Base-by-base conservation (phyloP, 1,140 invertebrate species). In the Drosophila kohkoa region DNA sequence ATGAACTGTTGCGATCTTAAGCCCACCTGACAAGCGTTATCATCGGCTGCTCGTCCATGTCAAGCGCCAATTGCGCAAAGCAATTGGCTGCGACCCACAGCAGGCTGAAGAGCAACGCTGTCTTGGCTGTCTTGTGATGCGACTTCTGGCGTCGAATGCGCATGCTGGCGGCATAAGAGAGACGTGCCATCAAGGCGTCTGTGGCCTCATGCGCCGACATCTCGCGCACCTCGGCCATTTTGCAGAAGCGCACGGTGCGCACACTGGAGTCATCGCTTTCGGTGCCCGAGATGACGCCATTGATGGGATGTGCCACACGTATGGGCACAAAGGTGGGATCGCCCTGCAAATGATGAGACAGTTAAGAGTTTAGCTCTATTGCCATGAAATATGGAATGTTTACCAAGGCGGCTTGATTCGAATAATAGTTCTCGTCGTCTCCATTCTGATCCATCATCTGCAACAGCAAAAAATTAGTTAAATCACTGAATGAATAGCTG, bases 271-370 rank as follows among this genome's bases (percentile, higher is more conserved):
- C 97, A 93, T 97, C 96, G 80, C 96, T 97, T 91, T 98, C 97
- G 45, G 96, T 96, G 35, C 96, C 96, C 59, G 96, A 97, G 32
- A 95, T 94, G 45, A 54, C 71, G 32, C 68, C 79, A 28, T 62
- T 81, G 48, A 59, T n/a, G 45, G 15, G 48, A 59, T 89, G 75
- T 28, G 95, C 94, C 62, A 95, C 95, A 93, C 97, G 96, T 55
- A 98, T 95, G 58, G 97, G 97, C 65, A 98, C 95, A 94, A 95
- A 98, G 5, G 95, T 95, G 49, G 97, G 95, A 91, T 97, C 96
- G 92, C 97, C 96, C 96, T 97, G 68, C 67, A 63, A 16, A 16
- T 0, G 3, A 68, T 4, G 5, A 68, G 69, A 49, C 7, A 43
- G 38, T 4, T 6, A 65, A 28, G 20, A n/a, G 3, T 10, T 0